Percentiles rank a stretch among this genome's conserved stretches.
Evolutionary conservation across 2,113 vertebrate species (phyloP).

Genomic region (Thunnus maccoyii): DNA sequence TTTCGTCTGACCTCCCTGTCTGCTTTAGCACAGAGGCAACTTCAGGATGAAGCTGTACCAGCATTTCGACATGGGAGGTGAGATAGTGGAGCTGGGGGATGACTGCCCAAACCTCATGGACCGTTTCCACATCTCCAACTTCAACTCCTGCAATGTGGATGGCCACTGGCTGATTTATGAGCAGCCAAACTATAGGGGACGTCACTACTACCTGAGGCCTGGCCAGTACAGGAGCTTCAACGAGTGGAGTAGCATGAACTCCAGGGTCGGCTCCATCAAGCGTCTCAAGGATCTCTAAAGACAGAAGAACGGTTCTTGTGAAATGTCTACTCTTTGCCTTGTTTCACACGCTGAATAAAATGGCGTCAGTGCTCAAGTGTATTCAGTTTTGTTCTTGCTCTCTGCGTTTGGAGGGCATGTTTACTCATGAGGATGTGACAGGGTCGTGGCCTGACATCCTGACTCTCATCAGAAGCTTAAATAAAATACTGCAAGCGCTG

Average conservation of each 20-base stretch:
- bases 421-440: constrained; percentile 34
- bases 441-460: constrained; percentile 48
- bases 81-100: constrained; percentile 80
- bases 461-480: constrained; percentile 66
- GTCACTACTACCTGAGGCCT: constrained; percentile 76
- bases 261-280: constrained; percentile 71
- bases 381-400: constrained; percentile 79
- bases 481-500: constrained; percentile 71
- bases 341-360: constrained; percentile 80
- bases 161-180: constrained; percentile 86
- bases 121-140: constrained; percentile 74
- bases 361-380: constrained; percentile 72
- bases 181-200: constrained; percentile 80
- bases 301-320: constrained; percentile 72
- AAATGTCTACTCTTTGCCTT: constrained; percentile 81
- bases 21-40: constrained; percentile 68
- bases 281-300: constrained; percentile 78
- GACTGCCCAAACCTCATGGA: constrained; percentile 80
- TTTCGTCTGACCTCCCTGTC: background rate
- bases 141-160: constrained; percentile 84
- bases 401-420: constrained; percentile 57
- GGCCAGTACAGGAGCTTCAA: constrained; percentile 73
- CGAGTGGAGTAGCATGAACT: constrained; percentile 73
- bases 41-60: constrained; percentile 80
- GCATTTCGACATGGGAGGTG: constrained; percentile 78